A percentile compares a stretch with the other conserved stretches of the same genome.
Evolutionary conservation across 2,113 vertebrate genomes (phyloP).

Genomic region (Tachysurus fulvidraco): DNA sequence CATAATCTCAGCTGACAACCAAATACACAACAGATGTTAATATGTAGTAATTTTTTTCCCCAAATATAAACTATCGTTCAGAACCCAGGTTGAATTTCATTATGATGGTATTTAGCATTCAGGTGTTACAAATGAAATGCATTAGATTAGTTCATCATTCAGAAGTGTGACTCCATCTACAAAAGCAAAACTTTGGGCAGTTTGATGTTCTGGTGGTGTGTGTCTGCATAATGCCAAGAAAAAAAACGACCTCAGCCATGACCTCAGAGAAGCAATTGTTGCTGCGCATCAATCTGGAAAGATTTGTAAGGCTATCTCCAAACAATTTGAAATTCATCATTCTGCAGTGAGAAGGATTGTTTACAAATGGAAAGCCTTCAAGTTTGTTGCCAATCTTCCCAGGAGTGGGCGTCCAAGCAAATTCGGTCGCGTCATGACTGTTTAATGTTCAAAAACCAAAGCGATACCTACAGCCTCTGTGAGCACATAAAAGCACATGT

Average conservation of each 20-base stretch:
- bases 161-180: not conserved
- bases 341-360: too few relatives aligned
- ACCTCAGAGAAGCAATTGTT: not conserved
- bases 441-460: not conserved
- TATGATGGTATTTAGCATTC: not conserved
- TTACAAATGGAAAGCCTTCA: not conserved
- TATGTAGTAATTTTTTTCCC: too few relatives aligned
- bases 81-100: not conserved
- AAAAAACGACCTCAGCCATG: not conserved
- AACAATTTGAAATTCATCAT: too few relatives aligned
- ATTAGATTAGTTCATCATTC: not conserved
- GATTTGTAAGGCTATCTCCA: too few relatives aligned
- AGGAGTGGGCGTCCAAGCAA: not conserved
- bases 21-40: too few relatives aligned
- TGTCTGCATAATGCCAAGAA: not conserved
- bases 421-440: not conserved
- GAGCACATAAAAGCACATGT: not conserved
- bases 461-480: not conserved
- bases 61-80: too few relatives aligned
- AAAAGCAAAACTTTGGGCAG: conserved; percentile 1
- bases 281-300: not conserved
- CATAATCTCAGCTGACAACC: too few relatives aligned
- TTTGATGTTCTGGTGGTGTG: not conserved
- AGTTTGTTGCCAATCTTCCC: not conserved
- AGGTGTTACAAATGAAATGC: not conserved